Evolutionary conservation across 2,888 invertebrate genomes (phyloP).

Genomic region (Pterostichus niger): DNA sequence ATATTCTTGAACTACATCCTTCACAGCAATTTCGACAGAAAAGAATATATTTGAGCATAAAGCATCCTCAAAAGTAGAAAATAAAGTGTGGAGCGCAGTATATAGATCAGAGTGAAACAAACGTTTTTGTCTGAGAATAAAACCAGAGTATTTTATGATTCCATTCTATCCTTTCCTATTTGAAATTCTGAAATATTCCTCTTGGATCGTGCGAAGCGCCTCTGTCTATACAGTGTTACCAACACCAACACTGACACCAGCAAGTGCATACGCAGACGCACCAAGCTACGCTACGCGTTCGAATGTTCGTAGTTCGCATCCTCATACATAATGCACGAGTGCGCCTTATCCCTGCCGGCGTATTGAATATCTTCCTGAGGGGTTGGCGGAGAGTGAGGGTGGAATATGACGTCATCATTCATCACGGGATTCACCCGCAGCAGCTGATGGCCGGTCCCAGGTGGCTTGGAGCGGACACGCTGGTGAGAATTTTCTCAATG

Average conservation of each 20-base stretch:
- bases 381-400: slow-evolving; percentile 14
- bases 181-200: slow-evolving; percentile 49
- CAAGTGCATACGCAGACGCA: slow-evolving; percentile 47
- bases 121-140: slow-evolving; percentile 45
- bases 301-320: slow-evolving; percentile 5
- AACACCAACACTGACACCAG: not conserved
- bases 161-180: slow-evolving; percentile 38
- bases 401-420: slow-evolving; percentile 66
- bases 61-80: slow-evolving; percentile 2
- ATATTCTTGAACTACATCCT: no score
- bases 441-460: slow-evolving; percentile 71
- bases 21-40: not conserved
- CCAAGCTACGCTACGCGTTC: not conserved
- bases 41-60: not conserved
- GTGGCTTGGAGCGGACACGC: slow-evolving; percentile 66
- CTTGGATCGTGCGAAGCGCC: not conserved
- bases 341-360: slow-evolving; percentile 62
- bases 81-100: slow-evolving; percentile 11
- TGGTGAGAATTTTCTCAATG: not conserved
- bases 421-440: slow-evolving; percentile 67
- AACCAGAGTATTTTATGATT: slow-evolving; percentile 51
- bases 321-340: slow-evolving; percentile 66
- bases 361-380: slow-evolving; percentile 61
- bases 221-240: slow-evolving; percentile 28
- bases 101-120: slow-evolving; percentile 45